These are phyloP conservation scores for Orycteropus afer DNA, from an alignment of 2,113 vertebrate genomes.

Conservation along the genomic window DNA sequence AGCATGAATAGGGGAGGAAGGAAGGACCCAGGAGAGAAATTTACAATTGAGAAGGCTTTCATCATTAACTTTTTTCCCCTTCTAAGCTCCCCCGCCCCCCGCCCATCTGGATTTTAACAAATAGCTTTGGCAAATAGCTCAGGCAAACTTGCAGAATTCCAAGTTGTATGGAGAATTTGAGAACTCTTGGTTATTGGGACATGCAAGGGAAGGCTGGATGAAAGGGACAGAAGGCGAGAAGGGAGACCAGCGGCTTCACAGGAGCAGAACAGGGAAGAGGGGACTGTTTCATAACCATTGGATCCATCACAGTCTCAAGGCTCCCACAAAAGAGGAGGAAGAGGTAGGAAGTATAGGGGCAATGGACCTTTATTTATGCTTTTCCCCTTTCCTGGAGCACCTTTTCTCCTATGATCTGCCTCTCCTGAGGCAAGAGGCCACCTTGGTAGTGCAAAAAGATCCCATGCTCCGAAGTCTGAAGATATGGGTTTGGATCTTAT, in stretches of 20 bases:
- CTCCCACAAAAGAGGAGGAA: neutral
- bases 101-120: neutral
- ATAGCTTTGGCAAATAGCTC: neutral
- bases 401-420: neutral
- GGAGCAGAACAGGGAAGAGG: neutral
- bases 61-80: neutral
- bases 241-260: neutral
- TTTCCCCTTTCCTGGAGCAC: neutral
- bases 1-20: neutral
- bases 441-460: neutral
- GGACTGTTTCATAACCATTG: neutral
- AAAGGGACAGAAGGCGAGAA: slow-evolving; percentile 19
- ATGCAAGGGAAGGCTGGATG: neutral
- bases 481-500: neutral
- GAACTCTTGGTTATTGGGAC: neutral
- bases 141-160: neutral
- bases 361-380: neutral
- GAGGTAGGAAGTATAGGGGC: neutral
- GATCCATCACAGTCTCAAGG: neutral
- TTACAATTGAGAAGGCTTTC: neutral
- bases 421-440: neutral
- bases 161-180: neutral
- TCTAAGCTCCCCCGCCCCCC: neutral
- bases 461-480: neutral
- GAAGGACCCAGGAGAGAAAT: neutral